Evolutionary conservation across 2,797 vertebrate species (phyloP), one percentile per base, ranked within the genome.

Genomic region (Peromyscus nudipes): DNA sequence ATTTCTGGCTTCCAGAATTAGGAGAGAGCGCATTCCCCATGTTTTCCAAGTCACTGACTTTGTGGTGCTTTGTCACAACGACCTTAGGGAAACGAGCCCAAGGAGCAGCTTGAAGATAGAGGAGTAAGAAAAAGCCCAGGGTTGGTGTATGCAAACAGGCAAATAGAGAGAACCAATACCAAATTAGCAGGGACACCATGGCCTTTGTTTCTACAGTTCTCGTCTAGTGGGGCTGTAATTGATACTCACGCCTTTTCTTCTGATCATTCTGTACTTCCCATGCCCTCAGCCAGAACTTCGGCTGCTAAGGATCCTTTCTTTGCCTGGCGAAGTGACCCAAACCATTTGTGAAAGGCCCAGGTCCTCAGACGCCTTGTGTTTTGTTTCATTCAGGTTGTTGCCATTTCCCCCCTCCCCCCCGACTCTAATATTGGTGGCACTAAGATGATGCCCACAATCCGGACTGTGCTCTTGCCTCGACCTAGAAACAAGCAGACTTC

Each of bases 11-110:
- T 88, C 77, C 67, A 85, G 87, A 81, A 75, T 19, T 14, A 25
- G 31, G 34, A 80, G 29, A 89, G 10, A 87, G 52, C 3, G 43
- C 4, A 46, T 91, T 81, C 73, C n/a, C 79, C 23, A 64, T 92
- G 23, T 80, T 92, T 80, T 92, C 83, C 71, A 92, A 95, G 19
- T 37, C 40, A 89, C 73, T 23, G 49, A n/a, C 6, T 84, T 65
- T 81, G 23, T 77, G 34, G 46, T 83, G 19, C 31, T 77, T 93
- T 84, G 85, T 80, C 83, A 69, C 0, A 43, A 60, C 14, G 52
- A 67, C 27, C 2, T 31, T 73, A 31, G n/a, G 16, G 57, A 95
- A 89, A 46, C 6, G 29, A 92, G 76, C 29, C 3, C 6, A 64
- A 29, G 34, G 80, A 69, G 25, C n/a, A 43, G 90, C 14, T 73